Conservation (phyloP, 2,888 invertebrate species). For the Spodoptera picta region DNA sequence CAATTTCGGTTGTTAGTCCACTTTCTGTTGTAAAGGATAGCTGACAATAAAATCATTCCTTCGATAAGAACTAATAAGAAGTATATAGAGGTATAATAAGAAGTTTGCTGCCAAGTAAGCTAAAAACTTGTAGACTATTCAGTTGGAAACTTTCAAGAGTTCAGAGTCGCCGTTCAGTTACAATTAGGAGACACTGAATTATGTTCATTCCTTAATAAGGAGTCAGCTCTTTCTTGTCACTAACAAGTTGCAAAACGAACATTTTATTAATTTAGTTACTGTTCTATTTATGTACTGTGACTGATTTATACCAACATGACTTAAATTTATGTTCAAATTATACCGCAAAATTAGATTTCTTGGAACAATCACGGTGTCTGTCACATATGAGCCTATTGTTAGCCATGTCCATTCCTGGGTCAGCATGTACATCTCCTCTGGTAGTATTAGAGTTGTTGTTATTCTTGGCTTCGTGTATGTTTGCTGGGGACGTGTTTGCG, state of each 20-base stretch:
- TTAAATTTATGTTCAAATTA: slow-evolving; percentile 68
- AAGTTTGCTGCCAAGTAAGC: slow-evolving; percentile 40
- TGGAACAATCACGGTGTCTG: slow-evolving; percentile 46
- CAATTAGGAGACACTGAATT: slow-evolving; percentile 47
- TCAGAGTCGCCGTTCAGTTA: slow-evolving; percentile 35
- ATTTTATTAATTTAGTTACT: slow-evolving; percentile 40
- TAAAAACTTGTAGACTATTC: slow-evolving; percentile 32
- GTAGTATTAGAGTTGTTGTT: slow-evolving; percentile 54
- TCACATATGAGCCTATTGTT: slow-evolving; percentile 45
- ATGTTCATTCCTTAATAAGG: slow-evolving; percentile 37
- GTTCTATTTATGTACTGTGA: slow-evolving; percentile 58
- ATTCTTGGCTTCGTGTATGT: slow-evolving; percentile 56
- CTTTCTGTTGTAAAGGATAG: slow-evolving; percentile 37
- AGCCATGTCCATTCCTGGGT: slow-evolving; percentile 20
- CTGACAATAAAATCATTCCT: slow-evolving; percentile 31
- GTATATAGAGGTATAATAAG: too few relatives aligned
- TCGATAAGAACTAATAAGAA: slow-evolving; percentile 7
- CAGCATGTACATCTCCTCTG: slow-evolving; percentile 28
- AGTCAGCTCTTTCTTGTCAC: slow-evolving; percentile 26
- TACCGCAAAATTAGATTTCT: slow-evolving; percentile 61
- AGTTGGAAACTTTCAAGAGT: slow-evolving; percentile 30
- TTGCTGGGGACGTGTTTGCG: slow-evolving; percentile 60
- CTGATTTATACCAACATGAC: slow-evolving; percentile 64
- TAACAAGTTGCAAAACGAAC: slow-evolving; percentile 40
- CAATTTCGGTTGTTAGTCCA: slow-evolving; percentile 44